Evolutionary conservation across 2,797 vertebrate genomes (phyloP).

Genomic region (Bryconaethiops microstoma): DNA sequence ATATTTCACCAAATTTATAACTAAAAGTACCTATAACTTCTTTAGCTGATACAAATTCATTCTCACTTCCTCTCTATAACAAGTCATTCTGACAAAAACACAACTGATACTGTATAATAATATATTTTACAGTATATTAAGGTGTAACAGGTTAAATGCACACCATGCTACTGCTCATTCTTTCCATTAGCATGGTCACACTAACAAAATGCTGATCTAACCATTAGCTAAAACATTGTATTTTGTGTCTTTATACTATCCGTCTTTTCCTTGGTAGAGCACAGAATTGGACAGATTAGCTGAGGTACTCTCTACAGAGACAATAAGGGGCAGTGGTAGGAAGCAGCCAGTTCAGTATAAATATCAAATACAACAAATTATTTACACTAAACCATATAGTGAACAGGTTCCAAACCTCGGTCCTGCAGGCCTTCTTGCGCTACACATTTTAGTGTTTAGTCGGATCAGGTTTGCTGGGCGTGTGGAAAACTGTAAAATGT

Average conservation of each 20-base stretch:
- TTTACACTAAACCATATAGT: not conserved
- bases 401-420: not conserved
- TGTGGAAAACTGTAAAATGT: too few species aligned
- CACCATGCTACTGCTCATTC: not conserved
- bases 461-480: too few species aligned
- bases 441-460: too few species aligned
- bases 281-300: not conserved
- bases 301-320: not conserved
- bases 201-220: constrained; percentile 6
- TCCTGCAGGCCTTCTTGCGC: too few species aligned
- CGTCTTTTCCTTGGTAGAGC: not conserved
- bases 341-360: not conserved
- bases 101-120: not conserved
- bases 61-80: not conserved
- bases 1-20: not conserved
- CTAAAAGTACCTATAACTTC: not conserved
- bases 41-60: not conserved
- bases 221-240: not conserved
- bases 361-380: constrained; percentile 14
- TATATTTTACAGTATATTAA: not conserved
- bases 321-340: not conserved
- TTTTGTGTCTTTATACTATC: not conserved
- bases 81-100: constrained; percentile 15
- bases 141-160: not conserved
- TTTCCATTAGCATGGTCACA: not conserved